Evolutionary conservation across 2,113 vertebrate genomes (phyloP).

Genomic region (Microtus pennsylvanicus): DNA sequence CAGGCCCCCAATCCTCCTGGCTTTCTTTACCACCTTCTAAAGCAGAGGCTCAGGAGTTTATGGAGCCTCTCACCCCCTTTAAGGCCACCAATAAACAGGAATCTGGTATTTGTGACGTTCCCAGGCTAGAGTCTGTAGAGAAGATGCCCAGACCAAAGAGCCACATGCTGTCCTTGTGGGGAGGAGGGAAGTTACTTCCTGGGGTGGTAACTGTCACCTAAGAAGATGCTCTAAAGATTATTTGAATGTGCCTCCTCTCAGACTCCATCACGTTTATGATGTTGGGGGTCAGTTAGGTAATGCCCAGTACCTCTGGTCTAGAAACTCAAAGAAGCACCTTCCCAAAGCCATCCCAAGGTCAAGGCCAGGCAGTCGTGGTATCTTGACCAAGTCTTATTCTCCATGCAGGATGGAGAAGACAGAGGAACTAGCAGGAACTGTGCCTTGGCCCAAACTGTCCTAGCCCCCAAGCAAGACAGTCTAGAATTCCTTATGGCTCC

Average conservation of each 20-base stretch:
- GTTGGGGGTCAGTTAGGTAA: neutral
- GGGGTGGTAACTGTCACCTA: neutral
- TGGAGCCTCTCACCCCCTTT: neutral
- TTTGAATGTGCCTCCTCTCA: neutral
- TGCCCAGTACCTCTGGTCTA: neutral
- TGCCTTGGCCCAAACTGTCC: neutral
- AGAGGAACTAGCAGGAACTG: neutral
- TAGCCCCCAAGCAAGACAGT: neutral
- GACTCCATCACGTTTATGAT: neutral
- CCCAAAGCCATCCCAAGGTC: neutral
- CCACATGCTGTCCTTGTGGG: neutral
- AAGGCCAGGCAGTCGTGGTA: neutral
- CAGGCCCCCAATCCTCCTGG: neutral
- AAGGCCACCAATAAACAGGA: neutral
- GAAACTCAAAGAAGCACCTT: neutral
- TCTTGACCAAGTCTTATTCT: neutral
- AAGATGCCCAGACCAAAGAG: neutral
- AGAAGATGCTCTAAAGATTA: neutral
- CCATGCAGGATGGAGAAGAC: neutral
- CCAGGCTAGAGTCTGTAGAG: neutral
- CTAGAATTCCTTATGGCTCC: neutral
- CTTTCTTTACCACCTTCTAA: neutral
- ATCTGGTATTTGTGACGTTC: neutral
- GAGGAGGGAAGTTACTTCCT: neutral
- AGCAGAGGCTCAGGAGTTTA: neutral